Percentiles rank a stretch among this genome's conserved stretches.
Conservation (phyloP, 2,888 invertebrate species). For the Agrochola litura region DNA sequence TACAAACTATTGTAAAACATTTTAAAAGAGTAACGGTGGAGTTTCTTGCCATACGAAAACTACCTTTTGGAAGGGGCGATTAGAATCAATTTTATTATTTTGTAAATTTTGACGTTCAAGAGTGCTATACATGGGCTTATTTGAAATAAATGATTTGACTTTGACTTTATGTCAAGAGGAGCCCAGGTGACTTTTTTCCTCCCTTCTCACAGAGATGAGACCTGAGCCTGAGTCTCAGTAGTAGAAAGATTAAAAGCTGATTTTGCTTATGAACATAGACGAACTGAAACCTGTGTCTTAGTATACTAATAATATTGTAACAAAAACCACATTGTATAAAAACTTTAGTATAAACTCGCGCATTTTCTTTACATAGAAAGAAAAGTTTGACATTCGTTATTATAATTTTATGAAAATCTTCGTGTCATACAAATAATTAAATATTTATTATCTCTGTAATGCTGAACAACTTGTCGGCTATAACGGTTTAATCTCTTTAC, state of each 20-base stretch:
- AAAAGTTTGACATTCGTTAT: background rate
- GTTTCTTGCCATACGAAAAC: too few relatives aligned
- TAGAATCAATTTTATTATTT: too few relatives aligned
- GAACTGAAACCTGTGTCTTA: background rate
- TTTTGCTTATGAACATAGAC: background rate
- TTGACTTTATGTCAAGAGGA: background rate
- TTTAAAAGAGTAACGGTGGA: too few relatives aligned
- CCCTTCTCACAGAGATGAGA: background rate
- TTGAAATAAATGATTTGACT: too few relatives aligned
- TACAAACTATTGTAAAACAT: too few relatives aligned
- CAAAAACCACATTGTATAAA: background rate
- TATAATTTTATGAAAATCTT: constrained; percentile 1
- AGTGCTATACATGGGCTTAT: too few relatives aligned
- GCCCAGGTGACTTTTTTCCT: background rate
- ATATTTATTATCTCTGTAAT: background rate
- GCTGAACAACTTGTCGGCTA: background rate
- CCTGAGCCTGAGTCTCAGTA: background rate
- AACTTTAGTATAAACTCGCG: background rate
- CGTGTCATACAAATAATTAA: background rate
- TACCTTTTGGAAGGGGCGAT: too few relatives aligned
- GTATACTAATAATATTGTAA: background rate
- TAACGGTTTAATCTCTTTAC: constrained; percentile 1
- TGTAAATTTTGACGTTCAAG: too few relatives aligned
- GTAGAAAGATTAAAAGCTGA: background rate
- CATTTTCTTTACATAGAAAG: background rate